Percentiles rank a stretch among this genome's conserved stretches.
Conservation (phyloP, 1,140 invertebrate genomes). For the Papilio machaon region DNA sequence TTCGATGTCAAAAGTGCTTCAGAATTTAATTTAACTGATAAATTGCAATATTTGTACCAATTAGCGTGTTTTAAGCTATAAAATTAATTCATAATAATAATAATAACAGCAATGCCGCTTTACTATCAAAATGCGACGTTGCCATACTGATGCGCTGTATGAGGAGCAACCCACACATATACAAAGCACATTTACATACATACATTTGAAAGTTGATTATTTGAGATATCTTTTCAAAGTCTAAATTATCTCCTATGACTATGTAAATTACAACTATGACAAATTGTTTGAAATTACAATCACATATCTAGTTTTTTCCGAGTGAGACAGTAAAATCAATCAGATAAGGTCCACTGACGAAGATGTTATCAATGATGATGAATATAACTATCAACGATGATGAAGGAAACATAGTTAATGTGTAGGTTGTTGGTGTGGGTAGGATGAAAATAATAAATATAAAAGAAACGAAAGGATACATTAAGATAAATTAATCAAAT, state of each 20-base stretch:
- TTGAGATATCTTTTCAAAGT: not conserved
- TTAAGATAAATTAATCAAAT: not conserved
- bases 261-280: not conserved
- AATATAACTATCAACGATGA: not conserved
- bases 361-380: not conserved
- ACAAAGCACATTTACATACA: not conserved
- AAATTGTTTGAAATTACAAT: not conserved
- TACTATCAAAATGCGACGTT: constrained; percentile 32
- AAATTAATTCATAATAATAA: not conserved
- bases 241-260: not conserved
- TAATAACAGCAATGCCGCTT: constrained; percentile 1
- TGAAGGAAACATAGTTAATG: not conserved
- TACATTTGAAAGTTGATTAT: constrained; percentile 9
- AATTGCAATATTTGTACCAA: not conserved
- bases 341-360: not conserved
- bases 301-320: not conserved
- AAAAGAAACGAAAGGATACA: not conserved
- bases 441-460: not conserved
- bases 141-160: constrained; percentile 14
- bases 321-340: not conserved
- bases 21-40: not conserved
- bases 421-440: not conserved
- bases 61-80: not conserved
- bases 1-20: not conserved
- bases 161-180: not conserved